Evolutionary conservation across 2,113 vertebrate species (phyloP).

Genomic region (Hemichromis elongatus): DNA sequence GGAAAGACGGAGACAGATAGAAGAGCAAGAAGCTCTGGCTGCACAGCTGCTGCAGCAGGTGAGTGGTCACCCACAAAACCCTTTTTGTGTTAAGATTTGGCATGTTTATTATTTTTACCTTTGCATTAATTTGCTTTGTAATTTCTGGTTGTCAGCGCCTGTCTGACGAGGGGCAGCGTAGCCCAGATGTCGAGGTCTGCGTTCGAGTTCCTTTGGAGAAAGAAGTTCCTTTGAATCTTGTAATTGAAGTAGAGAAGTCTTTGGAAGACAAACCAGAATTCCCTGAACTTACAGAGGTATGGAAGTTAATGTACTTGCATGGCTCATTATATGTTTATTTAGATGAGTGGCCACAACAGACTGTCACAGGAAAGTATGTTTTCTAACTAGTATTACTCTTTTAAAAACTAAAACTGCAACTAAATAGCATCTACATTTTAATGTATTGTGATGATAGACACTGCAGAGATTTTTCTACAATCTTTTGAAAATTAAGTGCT

Average conservation of each 20-base stretch:
- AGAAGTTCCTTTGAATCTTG: constrained; percentile 83
- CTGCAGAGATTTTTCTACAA: background rate
- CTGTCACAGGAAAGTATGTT: background rate
- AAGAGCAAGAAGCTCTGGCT: constrained; percentile 87
- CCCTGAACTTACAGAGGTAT: constrained; percentile 87
- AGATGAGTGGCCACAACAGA: background rate
- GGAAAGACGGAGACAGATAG: constrained; percentile 87
- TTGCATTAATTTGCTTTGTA: background rate
- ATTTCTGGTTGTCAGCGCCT: constrained; percentile 73
- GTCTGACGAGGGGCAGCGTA: constrained; percentile 73
- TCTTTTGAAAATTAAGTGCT: background rate
- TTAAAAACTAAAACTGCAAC: background rate
- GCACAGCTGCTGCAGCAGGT: constrained; percentile 86
- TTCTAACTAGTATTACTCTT: background rate
- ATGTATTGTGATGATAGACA: background rate
- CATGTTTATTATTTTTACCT: background rate
- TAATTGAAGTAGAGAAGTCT: constrained; percentile 64
- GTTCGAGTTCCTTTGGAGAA: constrained; percentile 92
- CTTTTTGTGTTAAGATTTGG: background rate
- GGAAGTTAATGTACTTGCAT: background rate
- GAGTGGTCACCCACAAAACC: background rate
- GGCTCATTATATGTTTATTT: background rate
- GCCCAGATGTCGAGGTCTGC: constrained; percentile 78
- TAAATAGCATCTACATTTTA: background rate
- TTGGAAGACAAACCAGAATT: constrained; percentile 80